Conservation (phyloP, 2,888 invertebrate species). For the Eupithecia dodoneata region DNA sequence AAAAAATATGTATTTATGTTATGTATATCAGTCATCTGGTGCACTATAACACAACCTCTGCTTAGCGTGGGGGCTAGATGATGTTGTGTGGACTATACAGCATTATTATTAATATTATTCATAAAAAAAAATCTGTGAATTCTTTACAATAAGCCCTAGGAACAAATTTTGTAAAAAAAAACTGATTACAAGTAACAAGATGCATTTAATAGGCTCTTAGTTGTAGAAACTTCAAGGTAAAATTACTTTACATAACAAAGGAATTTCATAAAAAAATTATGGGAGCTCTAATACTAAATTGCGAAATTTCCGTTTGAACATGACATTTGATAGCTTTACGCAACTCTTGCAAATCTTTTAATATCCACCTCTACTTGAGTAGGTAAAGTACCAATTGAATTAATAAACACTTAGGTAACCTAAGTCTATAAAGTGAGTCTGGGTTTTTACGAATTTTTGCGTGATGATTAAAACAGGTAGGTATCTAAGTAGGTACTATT, state of each 20-base stretch:
- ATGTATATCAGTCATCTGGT: too few species aligned
- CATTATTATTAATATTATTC: too few species aligned
- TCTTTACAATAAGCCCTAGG: neutral
- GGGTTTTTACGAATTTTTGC: neutral
- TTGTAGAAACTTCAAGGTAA: neutral
- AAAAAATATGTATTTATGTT: too few species aligned
- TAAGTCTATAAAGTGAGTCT: neutral
- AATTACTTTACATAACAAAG: neutral
- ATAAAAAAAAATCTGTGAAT: too few species aligned
- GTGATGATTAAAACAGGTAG: neutral
- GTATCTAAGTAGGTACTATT: neutral
- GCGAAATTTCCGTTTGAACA: constrained; percentile 15
- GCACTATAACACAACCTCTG: too few species aligned
- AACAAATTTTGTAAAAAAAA: neutral
- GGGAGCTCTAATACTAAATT: constrained; percentile 4
- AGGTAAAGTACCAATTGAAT: constrained; percentile 6
- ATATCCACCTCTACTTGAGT: constrained; percentile 4
- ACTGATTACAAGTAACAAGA: neutral
- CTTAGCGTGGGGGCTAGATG: too few species aligned
- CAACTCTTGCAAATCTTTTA: constrained; percentile 21
- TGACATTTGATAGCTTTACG: constrained; percentile 22
- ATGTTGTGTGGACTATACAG: too few species aligned
- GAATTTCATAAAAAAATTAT: constrained; percentile 1
- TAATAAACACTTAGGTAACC: neutral
- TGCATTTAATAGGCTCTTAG: neutral